Evolutionary conservation across 2,888 invertebrate species (phyloP), one percentile per base, ranked within the genome.

Genomic region (Bimastos eiseni): DNA sequence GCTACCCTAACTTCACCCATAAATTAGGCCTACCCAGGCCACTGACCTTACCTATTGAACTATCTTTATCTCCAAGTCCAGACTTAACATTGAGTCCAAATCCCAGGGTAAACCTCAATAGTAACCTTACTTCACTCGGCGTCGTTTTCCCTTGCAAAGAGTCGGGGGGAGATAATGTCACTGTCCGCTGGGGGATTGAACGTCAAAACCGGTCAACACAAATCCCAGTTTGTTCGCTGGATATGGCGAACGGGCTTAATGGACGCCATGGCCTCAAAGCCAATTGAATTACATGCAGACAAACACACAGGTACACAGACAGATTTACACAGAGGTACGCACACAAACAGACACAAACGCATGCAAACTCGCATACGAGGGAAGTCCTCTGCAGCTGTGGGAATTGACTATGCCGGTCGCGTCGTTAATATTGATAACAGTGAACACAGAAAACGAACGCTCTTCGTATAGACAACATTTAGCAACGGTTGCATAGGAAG

Each of bases 81-180:
- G 6, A 30, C 11, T n/a, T n/a, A 70, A 11, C 70, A n/a, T 1
- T 70, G n/a, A n/a, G n/a, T 30, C 55, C 30, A 4, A 55, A 70
- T n/a, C n/a, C 70, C 13, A 70, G n/a, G 8, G 2, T 8, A 30
- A 70, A 13, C 70, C 6, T 11, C n/a, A n/a, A 6, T 11, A 70
- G 1, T n/a, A n/a, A 70, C 70, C 70, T n/a, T 55, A 70, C 70
- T n/a, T 30, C 70, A 70, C 30, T n/a, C 70, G 70, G n/a, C n/a
- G n/a, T n/a, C 30, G 70, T n/a, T 30, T 70, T 70, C n/a, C 70
- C 30, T 70, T 70, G 30, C 70, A n/a, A 1, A 8, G 70, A 70
- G 70, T n/a, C 70, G 70, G 70, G n/a, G n/a, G 70, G n/a, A 70
- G 70, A 30, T 70, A 70, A 70, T n/a, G 70, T 70, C 70, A 70